These are phyloP conservation scores for Tretioscincus oriximinensis DNA, from an alignment of 2,113 vertebrate genomes.

Conservation along the genomic window DNA sequence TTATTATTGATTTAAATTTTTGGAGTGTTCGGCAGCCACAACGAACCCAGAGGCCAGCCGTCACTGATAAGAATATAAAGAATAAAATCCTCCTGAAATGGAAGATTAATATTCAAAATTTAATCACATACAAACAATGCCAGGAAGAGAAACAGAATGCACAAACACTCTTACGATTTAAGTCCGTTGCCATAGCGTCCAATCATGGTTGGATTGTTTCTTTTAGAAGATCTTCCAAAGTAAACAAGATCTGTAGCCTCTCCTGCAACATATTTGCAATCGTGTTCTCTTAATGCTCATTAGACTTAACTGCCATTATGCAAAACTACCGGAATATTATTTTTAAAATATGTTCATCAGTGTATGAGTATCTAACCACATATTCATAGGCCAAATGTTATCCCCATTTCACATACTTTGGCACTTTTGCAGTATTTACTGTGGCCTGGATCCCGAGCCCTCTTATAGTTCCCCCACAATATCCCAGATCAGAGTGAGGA, in stretches of 20 bases:
- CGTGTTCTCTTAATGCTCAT: slow-evolving; percentile 8
- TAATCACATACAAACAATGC: background rate
- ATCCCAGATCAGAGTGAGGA: too few relatives aligned
- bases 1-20: too few relatives aligned
- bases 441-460: too few relatives aligned
- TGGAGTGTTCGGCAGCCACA: too few relatives aligned
- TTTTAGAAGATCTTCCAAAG: slow-evolving; percentile 85
- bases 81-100: background rate
- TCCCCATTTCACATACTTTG: too few relatives aligned
- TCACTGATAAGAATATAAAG: background rate
- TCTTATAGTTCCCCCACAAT: too few relatives aligned
- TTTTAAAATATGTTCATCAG: background rate
- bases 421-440: too few relatives aligned
- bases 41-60: too few relatives aligned
- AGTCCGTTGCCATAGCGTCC: slow-evolving; percentile 85
- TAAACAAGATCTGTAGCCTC: slow-evolving; percentile 84
- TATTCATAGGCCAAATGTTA: too few relatives aligned
- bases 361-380: too few relatives aligned
- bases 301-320: background rate
- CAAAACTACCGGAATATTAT: background rate
- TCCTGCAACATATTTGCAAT: slow-evolving; percentile 59
- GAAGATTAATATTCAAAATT: background rate
- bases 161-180: slow-evolving; percentile 80
- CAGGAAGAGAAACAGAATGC: background rate
- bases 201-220: slow-evolving; percentile 75